Evolutionary conservation across 2,797 vertebrate species (phyloP).

Genomic region (Remorina albescens): DNA sequence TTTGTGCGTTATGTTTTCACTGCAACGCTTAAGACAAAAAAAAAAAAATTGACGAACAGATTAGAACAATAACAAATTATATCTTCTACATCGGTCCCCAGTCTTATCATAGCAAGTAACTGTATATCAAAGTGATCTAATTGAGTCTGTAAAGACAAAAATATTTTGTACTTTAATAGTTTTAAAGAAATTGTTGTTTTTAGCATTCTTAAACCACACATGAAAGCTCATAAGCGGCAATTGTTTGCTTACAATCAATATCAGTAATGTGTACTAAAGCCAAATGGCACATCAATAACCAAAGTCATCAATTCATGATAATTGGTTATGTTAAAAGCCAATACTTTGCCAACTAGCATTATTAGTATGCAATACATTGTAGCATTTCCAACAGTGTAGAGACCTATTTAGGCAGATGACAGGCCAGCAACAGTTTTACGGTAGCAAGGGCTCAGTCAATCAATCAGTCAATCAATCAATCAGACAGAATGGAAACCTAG

Average conservation of each 20-base stretch:
- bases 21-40: slow-evolving; percentile 1
- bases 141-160: neutral
- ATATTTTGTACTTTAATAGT: neutral
- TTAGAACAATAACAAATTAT: neutral
- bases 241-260: neutral
- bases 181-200: neutral
- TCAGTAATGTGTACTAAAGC: neutral
- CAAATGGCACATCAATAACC: neutral
- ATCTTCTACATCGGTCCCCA: neutral
- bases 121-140: neutral
- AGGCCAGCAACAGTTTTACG: no score
- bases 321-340: no score
- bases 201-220: neutral
- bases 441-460: no score
- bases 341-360: no score
- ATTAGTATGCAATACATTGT: no score
- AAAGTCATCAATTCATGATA: neutral
- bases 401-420: no score
- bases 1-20: slow-evolving; percentile 32
- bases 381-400: no score
- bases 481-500: slow-evolving; percentile 22
- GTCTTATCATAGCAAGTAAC: neutral
- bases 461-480: no score
- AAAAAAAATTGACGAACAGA: neutral
- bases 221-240: neutral